Conservation (phyloP, 30 jellyfish, hydroid and myxozoan species). For the Sanderia malayensis region DNA sequence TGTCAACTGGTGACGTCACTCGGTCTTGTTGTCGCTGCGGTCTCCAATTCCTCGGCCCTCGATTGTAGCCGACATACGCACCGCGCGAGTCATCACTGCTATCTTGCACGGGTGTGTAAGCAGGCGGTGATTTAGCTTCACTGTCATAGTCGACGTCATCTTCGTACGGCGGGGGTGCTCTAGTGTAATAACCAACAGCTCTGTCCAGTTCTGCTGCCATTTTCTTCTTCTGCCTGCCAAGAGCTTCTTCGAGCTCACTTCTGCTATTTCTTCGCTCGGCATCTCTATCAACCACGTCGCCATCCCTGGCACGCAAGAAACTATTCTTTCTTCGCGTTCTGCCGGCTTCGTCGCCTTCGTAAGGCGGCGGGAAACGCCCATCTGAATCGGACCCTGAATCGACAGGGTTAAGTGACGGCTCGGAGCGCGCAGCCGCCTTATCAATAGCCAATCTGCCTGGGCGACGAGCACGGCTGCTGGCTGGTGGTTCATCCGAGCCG, state of each 20-base stretch:
- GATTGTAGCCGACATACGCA: conserved; percentile 29
- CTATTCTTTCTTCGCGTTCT: conserved; percentile 71
- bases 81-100: conserved; percentile 61
- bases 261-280: conserved; percentile 48
- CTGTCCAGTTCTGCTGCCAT: conserved; percentile 85
- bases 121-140: conserved; percentile 84
- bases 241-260: conserved; percentile 43
- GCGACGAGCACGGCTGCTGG: conserved; percentile 42
- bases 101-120: conserved; percentile 77
- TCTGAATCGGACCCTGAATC: conserved; percentile 73
- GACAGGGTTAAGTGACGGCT: conserved; percentile 65
- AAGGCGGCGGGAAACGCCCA: conserved; percentile 68
- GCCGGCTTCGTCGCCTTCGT: conserved; percentile 38
- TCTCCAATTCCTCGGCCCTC: conserved; percentile 60
- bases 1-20: conserved; percentile 23
- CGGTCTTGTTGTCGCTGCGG: conserved; percentile 64
- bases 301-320: conserved; percentile 87
- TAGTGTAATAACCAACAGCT: conserved; percentile 68
- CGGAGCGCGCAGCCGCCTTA: conserved; percentile 86
- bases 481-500: conserved; percentile 49
- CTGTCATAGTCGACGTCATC: conserved; percentile 58
- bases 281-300: conserved; percentile 62
- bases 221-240: conserved; percentile 65
- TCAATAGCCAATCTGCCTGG: conserved; percentile 83
- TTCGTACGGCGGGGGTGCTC: conserved; percentile 96